Percentiles rank a stretch among this genome's conserved stretches.
Conservation (phyloP, 2,888 invertebrate species). For the Drosophila pegasa region DNA sequence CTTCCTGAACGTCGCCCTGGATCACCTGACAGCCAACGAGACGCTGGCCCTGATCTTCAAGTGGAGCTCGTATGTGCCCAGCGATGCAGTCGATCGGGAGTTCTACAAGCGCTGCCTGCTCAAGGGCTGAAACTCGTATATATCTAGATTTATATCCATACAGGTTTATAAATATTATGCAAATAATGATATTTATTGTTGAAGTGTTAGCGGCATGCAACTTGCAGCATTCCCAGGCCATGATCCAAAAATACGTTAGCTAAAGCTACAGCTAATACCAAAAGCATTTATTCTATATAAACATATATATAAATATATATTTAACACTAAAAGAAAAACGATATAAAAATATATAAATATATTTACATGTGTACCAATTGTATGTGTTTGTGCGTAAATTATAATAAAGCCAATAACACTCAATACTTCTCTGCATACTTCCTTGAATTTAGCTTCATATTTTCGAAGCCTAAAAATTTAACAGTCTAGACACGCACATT, state of each 20-base stretch:
- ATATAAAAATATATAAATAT: constrained; percentile 17
- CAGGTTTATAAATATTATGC: constrained; percentile 13
- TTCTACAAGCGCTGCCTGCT: constrained; percentile 84
- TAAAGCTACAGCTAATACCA: constrained; percentile 68
- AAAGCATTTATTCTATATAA: constrained; percentile 74
- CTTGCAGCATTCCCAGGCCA: constrained; percentile 27
- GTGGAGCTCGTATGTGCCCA: constrained; percentile 84
- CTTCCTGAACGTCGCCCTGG: constrained; percentile 82
- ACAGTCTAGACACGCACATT: constrained; percentile 45
- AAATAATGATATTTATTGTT: constrained; percentile 39
- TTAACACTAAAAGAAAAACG: neutral
- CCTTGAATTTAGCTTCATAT: constrained; percentile 59
- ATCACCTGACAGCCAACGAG: constrained; percentile 80
- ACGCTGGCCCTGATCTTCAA: constrained; percentile 83
- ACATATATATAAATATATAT: constrained; percentile 32
- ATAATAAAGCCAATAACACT: constrained; percentile 24
- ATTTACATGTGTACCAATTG: constrained; percentile 24
- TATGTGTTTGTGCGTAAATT: constrained; percentile 45
- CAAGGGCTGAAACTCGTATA: constrained; percentile 66
- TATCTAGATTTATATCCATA: constrained; percentile 8
- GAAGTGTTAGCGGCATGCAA: constrained; percentile 13
- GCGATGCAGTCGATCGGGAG: constrained; percentile 84
- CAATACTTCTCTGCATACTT: constrained; percentile 2
- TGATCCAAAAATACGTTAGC: constrained; percentile 49
- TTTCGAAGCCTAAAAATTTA: constrained; percentile 32